These are phyloP conservation scores for Hydrocynus forskahlii DNA, from an alignment of 2,797 vertebrate genomes.

Conservation along the genomic window DNA sequence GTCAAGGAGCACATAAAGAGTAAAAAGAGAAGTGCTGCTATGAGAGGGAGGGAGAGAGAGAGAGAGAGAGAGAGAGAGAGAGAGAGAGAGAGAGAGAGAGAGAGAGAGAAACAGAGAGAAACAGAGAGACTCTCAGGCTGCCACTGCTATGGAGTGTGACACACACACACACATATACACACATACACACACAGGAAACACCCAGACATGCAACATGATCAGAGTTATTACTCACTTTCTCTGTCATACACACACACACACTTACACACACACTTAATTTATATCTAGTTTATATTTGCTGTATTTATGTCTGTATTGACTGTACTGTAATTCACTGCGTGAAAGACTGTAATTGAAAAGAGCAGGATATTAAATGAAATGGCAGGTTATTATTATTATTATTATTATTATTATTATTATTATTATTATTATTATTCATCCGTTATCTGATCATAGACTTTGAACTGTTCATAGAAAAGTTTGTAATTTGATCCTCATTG, in stretches of 20 bases:
- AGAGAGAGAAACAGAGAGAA: slow-evolving; percentile 14
- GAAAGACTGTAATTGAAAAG: too few species aligned
- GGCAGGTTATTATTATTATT: too few species aligned
- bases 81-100: background rate
- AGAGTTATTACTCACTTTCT: background rate
- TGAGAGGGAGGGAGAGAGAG: slow-evolving; percentile 22
- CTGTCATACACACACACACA: slow-evolving; percentile 24
- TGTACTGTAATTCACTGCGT: too few species aligned
- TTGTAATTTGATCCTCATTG: background rate
- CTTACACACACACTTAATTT: slow-evolving; percentile 24
- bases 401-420: too few species aligned
- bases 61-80: background rate
- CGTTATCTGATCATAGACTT: background rate
- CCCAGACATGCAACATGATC: slow-evolving; percentile 9
- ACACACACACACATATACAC: too few species aligned
- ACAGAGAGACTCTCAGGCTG: background rate
- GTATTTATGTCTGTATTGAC: too few species aligned
- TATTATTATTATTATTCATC: too few species aligned
- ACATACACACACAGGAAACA: too few species aligned
- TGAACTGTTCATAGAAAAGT: slow-evolving; percentile 2
- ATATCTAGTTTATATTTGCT: background rate
- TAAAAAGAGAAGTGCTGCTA: background rate
- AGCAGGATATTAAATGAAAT: too few species aligned
- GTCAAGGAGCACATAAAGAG: slow-evolving; percentile 26
- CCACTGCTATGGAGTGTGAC: background rate